Evolutionary conservation across 2,113 vertebrate genomes (phyloP), one percentile per base, ranked within the genome.

Genomic region (Tetraodon nigroviridis): DNA sequence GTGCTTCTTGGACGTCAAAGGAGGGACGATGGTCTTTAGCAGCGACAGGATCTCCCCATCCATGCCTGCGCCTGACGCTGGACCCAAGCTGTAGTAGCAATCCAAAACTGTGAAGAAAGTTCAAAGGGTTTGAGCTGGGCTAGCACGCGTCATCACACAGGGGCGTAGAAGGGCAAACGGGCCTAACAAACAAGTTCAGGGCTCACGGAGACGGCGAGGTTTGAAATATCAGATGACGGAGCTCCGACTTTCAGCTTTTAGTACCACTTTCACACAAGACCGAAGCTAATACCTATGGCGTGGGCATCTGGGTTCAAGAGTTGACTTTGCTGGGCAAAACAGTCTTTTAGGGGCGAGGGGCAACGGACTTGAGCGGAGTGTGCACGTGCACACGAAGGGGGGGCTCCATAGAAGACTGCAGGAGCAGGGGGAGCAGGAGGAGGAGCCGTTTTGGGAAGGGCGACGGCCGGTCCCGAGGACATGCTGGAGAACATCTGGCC

Each of bases 401-500:
- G 74, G 55, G 64, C 37, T 53, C 46, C 51, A 58, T 84, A 85
- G 71, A 50, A 58, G n/a, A 58, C 73, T 46, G 44, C 2, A 17
- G 44, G 16, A 46, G 42, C 13, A 0, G 8, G 83, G 40, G 70
- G 67, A 63, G 69, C 88, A 47, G 85, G 70, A 61, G 86, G 66
- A 45, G 91, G 5, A 54, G 50, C 49, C 14, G 79, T 50, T 84
- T 86, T 83, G 62, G 80, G 0, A 61, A 83, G 45, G 68, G 86
- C 47, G 61, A 83, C 60, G 57, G 66, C 84, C 24, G 88, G 80
- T 55, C 87, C 81, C 67, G 91, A 88, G 62, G 90, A 83, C 71
- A 95, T 88, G 81, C 87, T 86, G 75, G 90, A 84, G 69, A 95
- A 91, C 91, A 96, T 93, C 89, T 95, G 94, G 45, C 92, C 93